Evolutionary conservation across 92 coral and sea anemone genomes (phyloP).

Genomic region (Bergia puertoricense): DNA sequence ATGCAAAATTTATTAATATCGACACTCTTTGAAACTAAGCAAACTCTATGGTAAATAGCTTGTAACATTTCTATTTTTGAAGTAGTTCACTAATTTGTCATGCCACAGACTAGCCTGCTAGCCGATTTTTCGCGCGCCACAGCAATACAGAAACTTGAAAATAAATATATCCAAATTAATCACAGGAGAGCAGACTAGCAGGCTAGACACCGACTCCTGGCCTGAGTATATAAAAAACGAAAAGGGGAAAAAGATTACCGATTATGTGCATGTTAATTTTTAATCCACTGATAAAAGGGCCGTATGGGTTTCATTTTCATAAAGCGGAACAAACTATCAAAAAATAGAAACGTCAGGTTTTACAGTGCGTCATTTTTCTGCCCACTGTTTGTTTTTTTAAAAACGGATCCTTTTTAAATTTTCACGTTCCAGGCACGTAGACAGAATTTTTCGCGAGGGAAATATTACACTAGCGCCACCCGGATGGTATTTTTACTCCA

Average conservation of each 20-base stretch:
- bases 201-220: neutral
- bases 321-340: neutral
- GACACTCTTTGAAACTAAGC: constrained; percentile 6
- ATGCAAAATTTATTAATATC: constrained; percentile 1
- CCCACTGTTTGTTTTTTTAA: neutral
- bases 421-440: too few species aligned
- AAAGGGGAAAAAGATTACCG: neutral
- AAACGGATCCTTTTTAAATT: too few species aligned
- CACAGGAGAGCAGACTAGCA: too few species aligned
- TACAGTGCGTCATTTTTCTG: neutral
- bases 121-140: too few species aligned
- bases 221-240: neutral
- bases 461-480: neutral
- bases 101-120: neutral
- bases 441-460: too few species aligned
- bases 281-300: too few species aligned
- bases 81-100: neutral
- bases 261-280: neutral
- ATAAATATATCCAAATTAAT: too few species aligned
- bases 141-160: too few species aligned
- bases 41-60: neutral
- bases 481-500: neutral
- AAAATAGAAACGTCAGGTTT: neutral
- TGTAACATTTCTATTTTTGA: neutral
- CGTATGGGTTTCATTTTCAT: too few species aligned